Evolutionary conservation across 2,797 vertebrate genomes (phyloP).

Genomic region (Momotus momota): DNA sequence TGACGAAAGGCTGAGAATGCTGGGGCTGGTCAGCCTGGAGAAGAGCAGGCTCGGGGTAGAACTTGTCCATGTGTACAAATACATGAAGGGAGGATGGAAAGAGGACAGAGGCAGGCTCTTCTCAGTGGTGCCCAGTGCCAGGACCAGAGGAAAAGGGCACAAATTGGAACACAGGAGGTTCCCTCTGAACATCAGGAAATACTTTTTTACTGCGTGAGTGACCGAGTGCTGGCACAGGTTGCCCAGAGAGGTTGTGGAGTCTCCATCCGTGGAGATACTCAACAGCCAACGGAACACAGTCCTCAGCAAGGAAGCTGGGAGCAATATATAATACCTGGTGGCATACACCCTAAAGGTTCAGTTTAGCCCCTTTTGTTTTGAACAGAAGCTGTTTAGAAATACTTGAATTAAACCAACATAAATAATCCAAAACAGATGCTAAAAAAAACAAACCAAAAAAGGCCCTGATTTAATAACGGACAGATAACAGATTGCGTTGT

Average conservation of each 20-base stretch:
- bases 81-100: background rate
- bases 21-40: background rate
- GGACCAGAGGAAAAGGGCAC: background rate
- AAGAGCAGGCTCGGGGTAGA: background rate
- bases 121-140: accelerated
- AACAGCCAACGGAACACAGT: background rate
- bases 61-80: background rate
- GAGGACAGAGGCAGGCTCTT: background rate
- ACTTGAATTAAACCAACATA: background rate
- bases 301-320: background rate
- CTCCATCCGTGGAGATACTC: background rate
- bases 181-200: background rate
- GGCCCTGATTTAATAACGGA: background rate
- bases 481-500: background rate
- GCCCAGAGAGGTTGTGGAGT: background rate
- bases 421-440: background rate
- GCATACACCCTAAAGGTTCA: background rate
- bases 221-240: accelerated
- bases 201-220: background rate
- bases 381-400: background rate
- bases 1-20: background rate
- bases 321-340: background rate
- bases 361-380: background rate
- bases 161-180: background rate
- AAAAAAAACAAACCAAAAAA: background rate